Percentiles rank a stretch among this genome's conserved stretches.
These are phyloP conservation scores for Drosophila fulvimacula DNA, from an alignment of 2,888 invertebrate species.

Conservation along the genomic window DNA sequence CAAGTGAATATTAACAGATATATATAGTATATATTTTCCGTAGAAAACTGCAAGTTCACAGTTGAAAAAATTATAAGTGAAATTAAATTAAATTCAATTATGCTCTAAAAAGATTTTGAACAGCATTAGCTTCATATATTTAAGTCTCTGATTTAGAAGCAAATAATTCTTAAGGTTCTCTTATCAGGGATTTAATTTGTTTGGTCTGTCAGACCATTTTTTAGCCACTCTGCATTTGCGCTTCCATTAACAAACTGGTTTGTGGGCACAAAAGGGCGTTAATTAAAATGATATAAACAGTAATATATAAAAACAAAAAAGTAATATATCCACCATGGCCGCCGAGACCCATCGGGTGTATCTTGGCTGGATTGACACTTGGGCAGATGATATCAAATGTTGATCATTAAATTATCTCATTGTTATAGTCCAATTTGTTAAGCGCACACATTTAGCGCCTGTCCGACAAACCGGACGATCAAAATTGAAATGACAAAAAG, in stretches of 20 bases:
- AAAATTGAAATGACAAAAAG: conserved; percentile 34
- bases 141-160: background rate
- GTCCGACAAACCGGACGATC: conserved; percentile 14
- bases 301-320: too few relatives aligned
- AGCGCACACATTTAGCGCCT: conserved; percentile 60
- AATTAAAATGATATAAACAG: background rate
- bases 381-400: conserved; percentile 38
- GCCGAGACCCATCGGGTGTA: background rate
- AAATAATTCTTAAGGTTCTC: background rate
- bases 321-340: conserved; percentile 22
- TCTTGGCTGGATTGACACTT: conserved; percentile 18
- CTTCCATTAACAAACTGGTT: conserved; percentile 51
- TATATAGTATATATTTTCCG: too few relatives aligned
- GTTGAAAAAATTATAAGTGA: too few relatives aligned
- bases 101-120: background rate
- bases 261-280: conserved; percentile 26
- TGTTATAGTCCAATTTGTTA: conserved; percentile 71
- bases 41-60: too few relatives aligned
- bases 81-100: too few relatives aligned
- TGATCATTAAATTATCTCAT: conserved; percentile 52
- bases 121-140: background rate
- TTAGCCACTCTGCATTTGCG: conserved; percentile 40
- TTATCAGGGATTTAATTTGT: background rate
- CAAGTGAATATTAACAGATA: background rate
- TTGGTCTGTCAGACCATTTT: conserved; percentile 1